Percentiles rank a stretch among this genome's conserved stretches.
Evolutionary conservation across 1,140 invertebrate species (phyloP).

Genomic region (Monochamus saltuarius): DNA sequence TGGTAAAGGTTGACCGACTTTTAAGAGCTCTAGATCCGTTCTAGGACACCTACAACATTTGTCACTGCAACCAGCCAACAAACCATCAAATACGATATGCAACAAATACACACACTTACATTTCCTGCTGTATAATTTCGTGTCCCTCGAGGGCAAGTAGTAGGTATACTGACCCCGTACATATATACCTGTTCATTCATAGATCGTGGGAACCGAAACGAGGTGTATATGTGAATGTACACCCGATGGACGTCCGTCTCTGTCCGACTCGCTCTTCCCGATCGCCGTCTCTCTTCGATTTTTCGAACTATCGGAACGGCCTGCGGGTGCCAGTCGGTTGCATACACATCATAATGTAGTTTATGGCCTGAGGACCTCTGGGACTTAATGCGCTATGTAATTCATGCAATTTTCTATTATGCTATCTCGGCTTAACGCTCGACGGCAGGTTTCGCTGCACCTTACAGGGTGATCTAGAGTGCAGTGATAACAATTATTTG

Average conservation of each 20-base stretch:
- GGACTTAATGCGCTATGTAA: no score
- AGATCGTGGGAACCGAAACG: constrained; percentile 36
- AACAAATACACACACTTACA: constrained; percentile 10
- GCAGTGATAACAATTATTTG: no score
- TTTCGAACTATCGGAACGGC: constrained; percentile 25
- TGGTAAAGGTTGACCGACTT: no score
- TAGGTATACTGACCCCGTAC: constrained; percentile 40
- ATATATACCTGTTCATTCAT: constrained; percentile 40
- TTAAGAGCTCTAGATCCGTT: no score
- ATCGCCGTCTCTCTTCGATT: constrained; percentile 13
- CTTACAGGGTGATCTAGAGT: no score
- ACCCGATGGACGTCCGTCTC: constrained; percentile 3
- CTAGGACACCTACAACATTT: no score
- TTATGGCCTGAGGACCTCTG: background rate
- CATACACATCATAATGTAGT: constrained; percentile 19
- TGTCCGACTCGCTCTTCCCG: constrained; percentile 8
- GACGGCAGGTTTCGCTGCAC: no score
- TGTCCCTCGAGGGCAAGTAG: constrained; percentile 30
- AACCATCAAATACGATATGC: no score
- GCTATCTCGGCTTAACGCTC: no score
- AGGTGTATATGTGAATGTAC: constrained; percentile 17
- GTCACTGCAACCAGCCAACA: no score
- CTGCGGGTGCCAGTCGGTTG: constrained; percentile 15
- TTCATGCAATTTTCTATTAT: no score
- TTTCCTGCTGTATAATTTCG: constrained; percentile 38